phyloP scores from a whole-genome alignment of 2,113 vertebrate genomes.

The Catharus minimus region DNA sequence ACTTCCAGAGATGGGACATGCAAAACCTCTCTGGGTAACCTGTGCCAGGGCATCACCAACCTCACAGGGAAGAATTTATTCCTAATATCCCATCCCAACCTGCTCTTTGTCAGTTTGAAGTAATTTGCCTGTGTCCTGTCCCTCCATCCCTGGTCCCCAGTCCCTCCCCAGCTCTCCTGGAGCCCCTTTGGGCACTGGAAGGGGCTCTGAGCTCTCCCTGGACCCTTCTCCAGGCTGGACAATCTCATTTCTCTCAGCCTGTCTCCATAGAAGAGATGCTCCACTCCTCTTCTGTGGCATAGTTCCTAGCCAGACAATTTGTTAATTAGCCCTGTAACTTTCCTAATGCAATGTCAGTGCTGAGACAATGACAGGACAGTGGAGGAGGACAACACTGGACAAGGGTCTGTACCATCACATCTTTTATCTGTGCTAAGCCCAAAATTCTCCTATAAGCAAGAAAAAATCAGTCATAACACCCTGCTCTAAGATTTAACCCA shows the following conservation, averaged over 20 bases:
- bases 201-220: not conserved
- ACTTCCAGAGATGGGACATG: not conserved
- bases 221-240: not conserved
- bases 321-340: not conserved
- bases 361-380: not conserved
- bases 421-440: not conserved
- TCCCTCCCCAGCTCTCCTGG: not conserved
- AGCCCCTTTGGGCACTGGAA: not conserved
- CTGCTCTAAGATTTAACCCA: not conserved
- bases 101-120: not conserved
- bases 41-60: rapidly evolving
- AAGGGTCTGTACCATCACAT: not conserved
- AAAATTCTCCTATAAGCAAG: not conserved
- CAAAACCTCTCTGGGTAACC: rapidly evolving
- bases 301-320: not conserved
- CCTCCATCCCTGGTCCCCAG: not conserved
- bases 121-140: not conserved
- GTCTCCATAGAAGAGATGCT: not conserved
- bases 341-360: not conserved
- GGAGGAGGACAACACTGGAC: rapidly evolving
- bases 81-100: not conserved
- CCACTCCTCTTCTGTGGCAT: not conserved
- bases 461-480: not conserved
- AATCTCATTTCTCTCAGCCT: not conserved
- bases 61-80: not conserved